phyloP scores from a whole-genome alignment of 2,113 vertebrate species.

The Boleophthalmus pectinirostris region DNA sequence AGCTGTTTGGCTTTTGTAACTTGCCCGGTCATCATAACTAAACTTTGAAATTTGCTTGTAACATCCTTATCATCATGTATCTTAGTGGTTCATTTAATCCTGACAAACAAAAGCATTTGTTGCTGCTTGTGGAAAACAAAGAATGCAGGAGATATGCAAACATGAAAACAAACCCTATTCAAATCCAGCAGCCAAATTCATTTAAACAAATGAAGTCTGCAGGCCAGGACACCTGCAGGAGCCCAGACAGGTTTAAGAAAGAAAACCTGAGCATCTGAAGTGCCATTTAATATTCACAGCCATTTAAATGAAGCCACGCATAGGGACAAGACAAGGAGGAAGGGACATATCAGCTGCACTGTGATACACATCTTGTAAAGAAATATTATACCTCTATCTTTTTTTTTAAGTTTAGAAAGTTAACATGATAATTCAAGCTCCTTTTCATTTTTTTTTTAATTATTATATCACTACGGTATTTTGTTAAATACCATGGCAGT shows the following conservation, averaged over 20 bases:
- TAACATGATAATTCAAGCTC: too few relatives aligned
- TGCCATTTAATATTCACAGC: neutral
- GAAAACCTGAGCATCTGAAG: neutral
- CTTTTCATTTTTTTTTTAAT: too few relatives aligned
- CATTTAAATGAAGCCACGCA: neutral
- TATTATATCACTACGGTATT: too few relatives aligned
- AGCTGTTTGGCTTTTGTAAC: too few relatives aligned
- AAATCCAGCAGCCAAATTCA: constrained; percentile 62
- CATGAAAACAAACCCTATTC: constrained; percentile 62
- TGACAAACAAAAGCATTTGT: constrained; percentile 1
- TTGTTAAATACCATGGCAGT: too few relatives aligned
- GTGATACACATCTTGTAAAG: neutral
- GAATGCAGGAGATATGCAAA: constrained; percentile 66
- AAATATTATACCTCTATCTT: too few relatives aligned
- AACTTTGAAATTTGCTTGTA: too few relatives aligned
- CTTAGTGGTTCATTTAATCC: neutral
- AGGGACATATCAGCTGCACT: neutral
- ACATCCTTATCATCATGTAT: neutral
- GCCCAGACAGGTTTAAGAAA: neutral
- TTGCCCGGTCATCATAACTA: too few relatives aligned
- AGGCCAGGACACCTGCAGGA: neutral
- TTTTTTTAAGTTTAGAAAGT: too few relatives aligned
- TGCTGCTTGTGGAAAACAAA: constrained; percentile 12
- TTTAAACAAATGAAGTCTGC: constrained; percentile 63
- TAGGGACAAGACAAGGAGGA: too few relatives aligned